These are phyloP conservation scores for Dusona sp. DNA, from an alignment of 2,888 invertebrate species.

Conservation along the genomic window DNA sequence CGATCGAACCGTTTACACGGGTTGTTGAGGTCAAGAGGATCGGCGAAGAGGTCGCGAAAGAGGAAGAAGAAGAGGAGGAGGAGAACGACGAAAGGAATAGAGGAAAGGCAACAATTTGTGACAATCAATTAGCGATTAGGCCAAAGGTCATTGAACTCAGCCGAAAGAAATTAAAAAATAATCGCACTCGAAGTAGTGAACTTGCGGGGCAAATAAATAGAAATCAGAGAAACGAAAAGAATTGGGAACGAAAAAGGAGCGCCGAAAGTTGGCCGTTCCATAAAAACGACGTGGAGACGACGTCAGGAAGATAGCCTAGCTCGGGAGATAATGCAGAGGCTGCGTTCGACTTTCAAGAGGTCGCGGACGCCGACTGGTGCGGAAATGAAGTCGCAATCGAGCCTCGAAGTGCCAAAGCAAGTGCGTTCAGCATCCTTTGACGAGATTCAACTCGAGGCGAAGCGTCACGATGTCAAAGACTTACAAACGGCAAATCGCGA, in stretches of 20 bases:
- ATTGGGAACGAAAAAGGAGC: background rate
- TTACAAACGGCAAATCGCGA: constrained; percentile 65
- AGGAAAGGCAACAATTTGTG: background rate
- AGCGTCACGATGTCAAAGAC: constrained; percentile 86
- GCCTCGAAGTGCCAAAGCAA: constrained; percentile 95
- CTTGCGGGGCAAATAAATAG: constrained; percentile 54
- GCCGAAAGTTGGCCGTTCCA: background rate
- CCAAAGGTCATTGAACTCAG: background rate
- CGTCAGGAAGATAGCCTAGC: constrained; percentile 47
- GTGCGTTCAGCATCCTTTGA: constrained; percentile 96
- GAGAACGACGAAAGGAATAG: background rate
- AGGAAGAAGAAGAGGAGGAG: constrained; percentile 56
- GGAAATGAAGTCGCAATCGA: constrained; percentile 96
- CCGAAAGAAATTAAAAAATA: background rate
- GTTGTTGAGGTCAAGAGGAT: constrained; percentile 45
- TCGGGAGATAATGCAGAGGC: constrained; percentile 87
- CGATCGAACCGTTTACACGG: constrained; percentile 37
- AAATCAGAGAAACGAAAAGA: background rate
- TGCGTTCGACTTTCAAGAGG: constrained; percentile 94
- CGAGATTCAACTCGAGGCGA: constrained; percentile 93
- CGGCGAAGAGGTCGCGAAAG: constrained; percentile 48
- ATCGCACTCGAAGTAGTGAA: background rate
- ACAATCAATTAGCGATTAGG: background rate
- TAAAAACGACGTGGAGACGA: constrained; percentile 30
- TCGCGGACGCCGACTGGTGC: constrained; percentile 95